Evolutionary conservation across 92 coral and sea anemone genomes (phyloP), one percentile per base, ranked within the genome.

Genomic region (Phenganax marumi): DNA sequence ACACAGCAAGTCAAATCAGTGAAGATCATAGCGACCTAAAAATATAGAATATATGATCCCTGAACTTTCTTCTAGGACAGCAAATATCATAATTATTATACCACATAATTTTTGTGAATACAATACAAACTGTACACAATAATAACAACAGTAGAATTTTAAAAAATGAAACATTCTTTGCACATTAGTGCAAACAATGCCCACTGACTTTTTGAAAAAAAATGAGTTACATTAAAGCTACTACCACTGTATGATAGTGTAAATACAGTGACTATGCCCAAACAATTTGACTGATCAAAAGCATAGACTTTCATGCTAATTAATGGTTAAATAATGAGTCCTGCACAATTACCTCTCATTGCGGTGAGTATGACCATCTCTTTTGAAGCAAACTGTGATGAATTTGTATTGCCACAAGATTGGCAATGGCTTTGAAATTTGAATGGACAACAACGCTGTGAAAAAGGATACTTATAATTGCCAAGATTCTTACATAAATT

Each of bases 361-460:
- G 63, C 18, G 63, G 18, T 56, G 12, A 56, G 18, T 21, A 56
- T 56, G 63, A 56, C 63, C 63, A 56, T 56, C 12, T 56, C 18
- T 12, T 56, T 21, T 8, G 63, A 56, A 56, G 18, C 12, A 56
- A 17, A 56, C 18, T 56, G 63, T 10, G 12, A 12, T 21, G 18
- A 56, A 52, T 12, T 50, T 63, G 43, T 10, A 50, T 66, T 80
- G 48, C 72, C 33, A 22, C 83, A 49, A 46, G 83, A 62, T 33
- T 46, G 17, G 52, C 39, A 47, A 62, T 43, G 50, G 63, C 12
- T 10, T 56, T 56, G 63, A 56, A 56, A 56, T 12, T 7, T 51
- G 55, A 56, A 56, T 56, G 55, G 55, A 51, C 55, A 51, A 51
- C 55, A 51, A 51, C 55, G 55, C 55, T n/a, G n/a, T n/a, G n/a